Conservation (phyloP, 2,113 vertebrate genomes). For the Corythornis cristatus region DNA sequence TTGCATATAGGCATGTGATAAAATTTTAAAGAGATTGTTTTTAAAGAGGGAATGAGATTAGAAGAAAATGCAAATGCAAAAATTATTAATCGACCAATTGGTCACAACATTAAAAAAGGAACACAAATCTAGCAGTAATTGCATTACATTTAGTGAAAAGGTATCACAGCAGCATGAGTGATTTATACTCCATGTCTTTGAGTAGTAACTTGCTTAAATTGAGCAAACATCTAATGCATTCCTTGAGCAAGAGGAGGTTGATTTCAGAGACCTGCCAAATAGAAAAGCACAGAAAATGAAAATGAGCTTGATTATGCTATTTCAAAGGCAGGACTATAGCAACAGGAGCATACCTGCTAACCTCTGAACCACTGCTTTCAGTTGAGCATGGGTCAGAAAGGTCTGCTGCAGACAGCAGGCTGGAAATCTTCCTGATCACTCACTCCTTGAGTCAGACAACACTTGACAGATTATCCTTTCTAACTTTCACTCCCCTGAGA, state of each 20-base stretch:
- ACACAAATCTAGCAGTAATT: background rate
- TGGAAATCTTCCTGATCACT: background rate
- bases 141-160: background rate
- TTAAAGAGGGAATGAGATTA: background rate
- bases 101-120: background rate
- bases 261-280: background rate
- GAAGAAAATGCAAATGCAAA: background rate
- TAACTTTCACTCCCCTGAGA: background rate
- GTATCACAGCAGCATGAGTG: background rate
- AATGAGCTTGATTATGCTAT: background rate
- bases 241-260: background rate
- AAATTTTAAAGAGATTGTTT: background rate
- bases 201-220: background rate
- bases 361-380: background rate
- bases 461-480: conserved; percentile 8
- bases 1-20: background rate
- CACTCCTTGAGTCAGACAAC: background rate
- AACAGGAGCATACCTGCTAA: background rate
- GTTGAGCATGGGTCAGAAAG: background rate
- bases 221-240: background rate
- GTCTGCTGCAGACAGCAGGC: background rate
- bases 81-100: background rate
- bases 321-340: background rate
- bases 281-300: background rate
- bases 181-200: background rate